Percentiles rank a stretch among this genome's conserved stretches.
Conservation (phyloP, 2,113 vertebrate species). For the Hiodon tergisus region DNA sequence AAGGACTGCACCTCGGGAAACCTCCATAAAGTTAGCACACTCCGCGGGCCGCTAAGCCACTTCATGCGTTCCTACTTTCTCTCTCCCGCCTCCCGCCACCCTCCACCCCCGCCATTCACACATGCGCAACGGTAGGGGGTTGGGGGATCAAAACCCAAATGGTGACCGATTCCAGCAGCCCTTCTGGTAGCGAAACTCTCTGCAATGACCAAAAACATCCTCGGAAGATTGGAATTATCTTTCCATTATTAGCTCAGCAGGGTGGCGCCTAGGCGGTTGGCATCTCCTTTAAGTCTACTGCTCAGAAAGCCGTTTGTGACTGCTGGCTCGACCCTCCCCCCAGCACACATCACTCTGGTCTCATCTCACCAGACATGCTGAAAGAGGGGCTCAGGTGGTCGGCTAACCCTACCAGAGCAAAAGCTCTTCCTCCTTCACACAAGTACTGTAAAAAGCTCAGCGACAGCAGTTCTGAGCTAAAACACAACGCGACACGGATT, state of each 20-base stretch:
- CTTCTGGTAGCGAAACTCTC: not conserved
- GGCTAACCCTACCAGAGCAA: not conserved
- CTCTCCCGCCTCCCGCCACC: no score
- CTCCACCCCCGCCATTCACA: not conserved
- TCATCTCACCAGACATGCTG: no score
- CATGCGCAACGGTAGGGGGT: not conserved
- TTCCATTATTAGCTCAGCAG: no score
- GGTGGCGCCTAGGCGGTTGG: no score
- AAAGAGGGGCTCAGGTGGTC: no score
- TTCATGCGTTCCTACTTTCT: not conserved
- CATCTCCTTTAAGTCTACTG: no score
- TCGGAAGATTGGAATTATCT: no score
- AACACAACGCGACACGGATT: conserved; percentile 3
- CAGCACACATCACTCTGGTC: no score
- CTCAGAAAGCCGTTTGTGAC: no score
- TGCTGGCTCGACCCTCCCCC: no score
- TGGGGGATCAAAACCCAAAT: not conserved
- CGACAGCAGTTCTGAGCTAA: not conserved
- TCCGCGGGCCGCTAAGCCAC: not conserved
- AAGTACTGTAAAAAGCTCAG: not conserved
- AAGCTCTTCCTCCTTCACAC: not conserved
- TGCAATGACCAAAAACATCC: no score
- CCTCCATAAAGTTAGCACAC: not conserved
- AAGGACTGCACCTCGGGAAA: conserved; percentile 23
- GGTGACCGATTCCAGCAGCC: not conserved